Conservation (phyloP, 30 jellyfish, hydroid and myxozoan species). For the Hydra vulgaris region DNA sequence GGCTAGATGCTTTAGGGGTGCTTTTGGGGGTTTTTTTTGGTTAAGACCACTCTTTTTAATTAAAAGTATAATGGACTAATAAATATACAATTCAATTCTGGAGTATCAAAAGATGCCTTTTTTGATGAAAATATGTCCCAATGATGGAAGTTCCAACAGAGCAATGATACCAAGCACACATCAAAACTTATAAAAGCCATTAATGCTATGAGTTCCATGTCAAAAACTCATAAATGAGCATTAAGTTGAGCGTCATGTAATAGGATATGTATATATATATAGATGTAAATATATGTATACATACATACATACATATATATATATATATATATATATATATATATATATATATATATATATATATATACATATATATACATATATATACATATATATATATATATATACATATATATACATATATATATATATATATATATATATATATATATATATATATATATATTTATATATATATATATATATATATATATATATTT, state of each 20-base stretch:
- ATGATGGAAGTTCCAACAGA: not conserved
- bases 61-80: not conserved
- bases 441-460: not conserved
- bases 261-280: not conserved
- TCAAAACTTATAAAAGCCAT: not conserved
- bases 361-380: not conserved
- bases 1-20: not conserved
- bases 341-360: not conserved
- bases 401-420: not conserved
- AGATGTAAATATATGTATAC: not conserved
- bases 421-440: slow-evolving; percentile 1
- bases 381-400: not conserved
- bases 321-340: not conserved
- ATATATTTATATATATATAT: not conserved
- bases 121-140: not conserved
- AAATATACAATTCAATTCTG: not conserved
- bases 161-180: not conserved
- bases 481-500: not conserved
- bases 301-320: not conserved
- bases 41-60: not conserved
- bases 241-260: not conserved
- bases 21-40: not conserved
- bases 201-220: not conserved
- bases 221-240: not conserved
- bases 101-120: not conserved